Evolutionary conservation across 2,113 vertebrate species (phyloP).

Genomic region (Corynorhinus townsendii): DNA sequence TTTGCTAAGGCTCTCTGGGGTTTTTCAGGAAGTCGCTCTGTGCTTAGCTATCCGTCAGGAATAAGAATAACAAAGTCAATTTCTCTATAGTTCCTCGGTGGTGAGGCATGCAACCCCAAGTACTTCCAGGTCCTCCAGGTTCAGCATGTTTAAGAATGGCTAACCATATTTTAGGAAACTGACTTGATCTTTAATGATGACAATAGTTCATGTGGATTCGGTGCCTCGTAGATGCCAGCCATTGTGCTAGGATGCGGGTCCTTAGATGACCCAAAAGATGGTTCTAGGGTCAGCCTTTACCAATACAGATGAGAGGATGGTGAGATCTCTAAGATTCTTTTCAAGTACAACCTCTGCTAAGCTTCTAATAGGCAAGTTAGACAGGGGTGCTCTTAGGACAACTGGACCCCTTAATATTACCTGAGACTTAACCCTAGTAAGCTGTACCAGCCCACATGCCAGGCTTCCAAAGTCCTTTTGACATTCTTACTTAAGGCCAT

Average conservation of each 20-base stretch:
- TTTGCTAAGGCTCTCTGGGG: constrained; percentile 28
- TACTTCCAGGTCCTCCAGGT: not conserved
- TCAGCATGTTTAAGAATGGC: constrained; percentile 7
- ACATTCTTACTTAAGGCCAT: not conserved
- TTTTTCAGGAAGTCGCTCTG: constrained; percentile 43
- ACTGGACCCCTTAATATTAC: not conserved
- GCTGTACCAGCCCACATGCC: not conserved
- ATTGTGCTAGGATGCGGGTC: not conserved
- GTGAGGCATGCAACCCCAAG: constrained; percentile 11
- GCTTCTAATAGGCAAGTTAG: not conserved
- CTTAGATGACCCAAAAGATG: not conserved
- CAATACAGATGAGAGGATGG: not conserved
- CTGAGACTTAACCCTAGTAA: not conserved
- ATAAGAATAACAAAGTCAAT: constrained; percentile 49
- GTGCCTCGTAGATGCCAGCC: not conserved
- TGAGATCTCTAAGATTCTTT: not conserved
- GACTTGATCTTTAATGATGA: not conserved
- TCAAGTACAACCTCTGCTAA: not conserved
- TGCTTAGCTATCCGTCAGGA: constrained; percentile 26
- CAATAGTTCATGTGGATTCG: not conserved
- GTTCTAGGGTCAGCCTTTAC: not conserved
- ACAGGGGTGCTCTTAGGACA: not conserved
- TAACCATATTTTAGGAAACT: not conserved
- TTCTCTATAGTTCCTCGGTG: not conserved
- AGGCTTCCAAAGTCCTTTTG: not conserved